phyloP scores from a whole-genome alignment of 1,140 invertebrate species.

The Trigoniulus corallinus region DNA sequence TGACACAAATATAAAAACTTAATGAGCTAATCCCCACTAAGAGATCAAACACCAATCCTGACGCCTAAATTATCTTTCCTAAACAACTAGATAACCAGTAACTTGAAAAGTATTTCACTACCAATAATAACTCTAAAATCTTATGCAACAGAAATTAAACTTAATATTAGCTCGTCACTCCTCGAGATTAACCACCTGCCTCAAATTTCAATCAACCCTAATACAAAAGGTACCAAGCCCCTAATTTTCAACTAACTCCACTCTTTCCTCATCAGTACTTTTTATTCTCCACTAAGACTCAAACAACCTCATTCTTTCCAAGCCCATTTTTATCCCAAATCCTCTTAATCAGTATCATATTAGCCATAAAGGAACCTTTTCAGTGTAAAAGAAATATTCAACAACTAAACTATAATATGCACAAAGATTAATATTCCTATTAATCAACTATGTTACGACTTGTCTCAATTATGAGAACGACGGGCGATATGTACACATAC shows the following conservation, averaged over 20 bases:
- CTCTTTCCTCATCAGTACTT: not conserved
- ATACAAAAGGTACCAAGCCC: not conserved
- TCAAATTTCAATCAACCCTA: not conserved
- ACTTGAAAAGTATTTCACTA: not conserved
- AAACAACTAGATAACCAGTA: not conserved
- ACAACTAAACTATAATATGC: too few relatives aligned
- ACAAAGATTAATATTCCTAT: too few relatives aligned
- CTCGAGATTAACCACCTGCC: not conserved
- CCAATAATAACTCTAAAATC: not conserved
- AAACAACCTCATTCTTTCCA: too few relatives aligned
- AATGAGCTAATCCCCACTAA: not conserved
- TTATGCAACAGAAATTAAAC: not conserved
- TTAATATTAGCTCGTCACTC: not conserved
- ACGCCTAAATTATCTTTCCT: not conserved
- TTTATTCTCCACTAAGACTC: not conserved
- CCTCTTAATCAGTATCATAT: too few relatives aligned
- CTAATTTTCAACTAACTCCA: not conserved
- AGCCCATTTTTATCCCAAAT: too few relatives aligned
- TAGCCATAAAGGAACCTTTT: too few relatives aligned
- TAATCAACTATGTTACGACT: too few relatives aligned
- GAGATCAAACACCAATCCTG: not conserved
- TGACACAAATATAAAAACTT: not conserved
- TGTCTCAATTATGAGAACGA: too few relatives aligned
- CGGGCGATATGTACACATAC: too few relatives aligned
- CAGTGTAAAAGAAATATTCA: too few relatives aligned